These are phyloP conservation scores for Koerneria pararmatus DNA, from an alignment of 2,888 invertebrate species.

Conservation along the genomic window DNA sequence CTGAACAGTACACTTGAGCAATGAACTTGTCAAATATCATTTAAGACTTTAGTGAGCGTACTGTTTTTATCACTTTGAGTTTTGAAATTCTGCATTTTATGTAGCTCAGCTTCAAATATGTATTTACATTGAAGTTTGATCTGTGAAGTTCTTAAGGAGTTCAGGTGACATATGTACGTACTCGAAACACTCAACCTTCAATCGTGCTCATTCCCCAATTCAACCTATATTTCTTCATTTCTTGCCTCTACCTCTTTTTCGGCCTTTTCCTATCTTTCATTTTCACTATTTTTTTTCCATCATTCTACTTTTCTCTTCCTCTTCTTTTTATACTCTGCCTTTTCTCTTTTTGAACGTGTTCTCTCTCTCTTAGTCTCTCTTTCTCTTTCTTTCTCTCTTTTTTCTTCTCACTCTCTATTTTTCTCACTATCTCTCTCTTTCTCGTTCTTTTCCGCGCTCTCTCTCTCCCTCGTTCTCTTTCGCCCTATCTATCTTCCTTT, in stretches of 20 bases:
- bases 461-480: background rate
- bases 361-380: background rate
- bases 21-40: no score
- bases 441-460: background rate
- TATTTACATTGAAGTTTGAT: no score
- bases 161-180: no score
- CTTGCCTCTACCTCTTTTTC: background rate
- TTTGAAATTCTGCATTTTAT: no score
- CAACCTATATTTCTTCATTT: no score
- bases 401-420: background rate
- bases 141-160: no score
- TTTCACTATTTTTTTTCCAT: background rate
- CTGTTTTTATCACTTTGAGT: no score
- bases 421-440: background rate
- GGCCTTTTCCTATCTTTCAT: background rate
- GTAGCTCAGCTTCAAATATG: no score
- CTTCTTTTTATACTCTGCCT: constrained; percentile 1
- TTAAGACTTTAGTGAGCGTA: no score
- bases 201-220: no score
- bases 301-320: background rate
- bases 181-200: no score
- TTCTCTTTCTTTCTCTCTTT: background rate
- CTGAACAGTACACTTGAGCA: no score
- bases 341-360: background rate
- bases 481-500: constrained; percentile 7